Evolutionary conservation across 2,113 vertebrate genomes (phyloP).

Genomic region (Chrysemys picta): DNA sequence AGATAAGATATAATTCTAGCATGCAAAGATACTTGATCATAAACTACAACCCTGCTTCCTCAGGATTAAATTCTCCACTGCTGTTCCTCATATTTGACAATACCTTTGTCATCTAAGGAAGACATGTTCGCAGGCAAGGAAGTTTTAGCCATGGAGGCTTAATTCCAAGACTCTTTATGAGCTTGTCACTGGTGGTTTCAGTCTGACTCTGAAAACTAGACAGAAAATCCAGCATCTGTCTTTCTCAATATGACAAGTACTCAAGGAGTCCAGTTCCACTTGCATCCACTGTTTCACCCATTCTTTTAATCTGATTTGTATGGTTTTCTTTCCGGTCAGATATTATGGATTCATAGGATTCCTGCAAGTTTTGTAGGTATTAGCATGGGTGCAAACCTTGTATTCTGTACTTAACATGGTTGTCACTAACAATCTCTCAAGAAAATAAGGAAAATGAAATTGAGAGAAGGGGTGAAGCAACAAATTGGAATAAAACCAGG

Average conservation of each 20-base stretch:
- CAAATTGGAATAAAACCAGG: slow-evolving; percentile 28
- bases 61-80: neutral
- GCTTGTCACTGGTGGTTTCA: neutral
- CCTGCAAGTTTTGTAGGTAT: slow-evolving; percentile 48
- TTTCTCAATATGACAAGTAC: slow-evolving; percentile 15
- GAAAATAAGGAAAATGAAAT: slow-evolving; percentile 41
- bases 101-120: neutral
- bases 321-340: slow-evolving; percentile 49
- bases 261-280: slow-evolving; percentile 7
- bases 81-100: neutral
- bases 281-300: slow-evolving; percentile 49
- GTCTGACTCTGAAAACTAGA: neutral
- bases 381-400: slow-evolving; percentile 9
- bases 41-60: fast-evolving
- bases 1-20: neutral
- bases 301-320: slow-evolving; percentile 47
- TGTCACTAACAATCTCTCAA: slow-evolving; percentile 39
- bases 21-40: neutral
- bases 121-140: neutral
- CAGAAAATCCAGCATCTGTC: neutral
- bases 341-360: slow-evolving; percentile 26
- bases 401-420: slow-evolving; percentile 33
- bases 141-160: neutral
- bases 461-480: slow-evolving; percentile 61
- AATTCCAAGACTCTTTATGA: neutral